Conservation (phyloP, 2,113 vertebrate genomes). For the Colistium nudipinnis region DNA sequence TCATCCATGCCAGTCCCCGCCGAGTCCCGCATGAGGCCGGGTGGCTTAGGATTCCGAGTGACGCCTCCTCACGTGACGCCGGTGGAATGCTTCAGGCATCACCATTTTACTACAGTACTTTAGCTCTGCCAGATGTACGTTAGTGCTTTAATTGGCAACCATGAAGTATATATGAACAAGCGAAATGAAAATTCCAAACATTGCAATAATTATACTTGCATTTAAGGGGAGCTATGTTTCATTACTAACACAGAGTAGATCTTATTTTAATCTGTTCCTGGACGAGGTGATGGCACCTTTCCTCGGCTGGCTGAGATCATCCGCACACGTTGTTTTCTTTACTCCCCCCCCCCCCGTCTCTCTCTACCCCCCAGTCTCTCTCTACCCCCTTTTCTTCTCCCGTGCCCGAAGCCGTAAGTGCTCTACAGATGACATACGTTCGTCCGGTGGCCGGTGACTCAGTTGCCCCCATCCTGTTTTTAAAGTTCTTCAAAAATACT, state of each 20-base stretch:
- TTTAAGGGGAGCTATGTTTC: too few relatives aligned
- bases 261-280: not conserved
- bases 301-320: constrained; percentile 1
- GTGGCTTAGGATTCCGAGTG: constrained; percentile 18
- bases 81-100: not conserved
- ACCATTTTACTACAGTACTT: too few relatives aligned
- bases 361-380: not conserved
- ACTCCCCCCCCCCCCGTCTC: too few relatives aligned
- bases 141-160: too few relatives aligned
- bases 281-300: not conserved
- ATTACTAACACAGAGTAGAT: not conserved
- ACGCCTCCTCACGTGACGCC: constrained; percentile 18
- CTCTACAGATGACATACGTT: constrained; percentile 18
- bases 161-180: too few relatives aligned
- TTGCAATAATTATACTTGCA: too few relatives aligned
- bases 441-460: constrained; percentile 49
- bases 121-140: too few relatives aligned
- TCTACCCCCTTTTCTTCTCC: not conserved
- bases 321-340: too few relatives aligned
- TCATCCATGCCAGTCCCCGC: not conserved
- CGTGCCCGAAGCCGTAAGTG: not conserved
- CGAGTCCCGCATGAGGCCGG: not conserved
- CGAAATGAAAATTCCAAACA: too few relatives aligned
- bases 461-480: constrained; percentile 46
- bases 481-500: constrained; percentile 42